These are phyloP conservation scores for Leptonema lineaticorne DNA, from an alignment of 1,140 invertebrate genomes.

Conservation along the genomic window DNA sequence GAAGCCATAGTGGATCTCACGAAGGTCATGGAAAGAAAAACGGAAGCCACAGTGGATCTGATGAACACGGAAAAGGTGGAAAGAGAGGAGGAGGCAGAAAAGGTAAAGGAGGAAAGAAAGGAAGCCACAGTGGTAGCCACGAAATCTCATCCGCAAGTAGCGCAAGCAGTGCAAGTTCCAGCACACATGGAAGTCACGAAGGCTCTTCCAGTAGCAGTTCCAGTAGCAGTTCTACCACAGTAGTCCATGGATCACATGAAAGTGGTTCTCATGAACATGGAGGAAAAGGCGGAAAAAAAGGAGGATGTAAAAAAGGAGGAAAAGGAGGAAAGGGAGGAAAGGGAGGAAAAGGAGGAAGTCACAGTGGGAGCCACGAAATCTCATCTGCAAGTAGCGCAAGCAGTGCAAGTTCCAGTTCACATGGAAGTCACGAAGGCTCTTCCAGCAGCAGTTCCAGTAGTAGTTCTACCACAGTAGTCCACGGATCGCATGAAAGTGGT, in stretches of 20 bases:
- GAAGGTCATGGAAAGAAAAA: not conserved
- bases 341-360: not conserved
- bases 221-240: not conserved
- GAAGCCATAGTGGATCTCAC: not conserved
- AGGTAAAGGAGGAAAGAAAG: not conserved
- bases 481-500: not conserved
- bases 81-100: not conserved
- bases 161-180: not conserved
- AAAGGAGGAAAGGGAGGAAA: not conserved
- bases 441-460: not conserved
- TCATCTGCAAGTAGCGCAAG: not conserved
- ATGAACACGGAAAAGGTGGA: not conserved
- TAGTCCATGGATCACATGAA: not conserved
- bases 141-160: not conserved
- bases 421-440: too few relatives aligned
- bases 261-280: not conserved
- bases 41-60: not conserved
- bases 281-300: not conserved
- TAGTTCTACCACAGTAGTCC: not conserved
- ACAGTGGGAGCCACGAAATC: not conserved
- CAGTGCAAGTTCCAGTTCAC: too few relatives aligned
- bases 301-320: not conserved
- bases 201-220: not conserved
- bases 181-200: not conserved
- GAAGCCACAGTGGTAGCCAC: not conserved